Base-by-base conservation (phyloP, 2,888 invertebrate genomes). In the Scotopteryx bipunctaria region DNA sequence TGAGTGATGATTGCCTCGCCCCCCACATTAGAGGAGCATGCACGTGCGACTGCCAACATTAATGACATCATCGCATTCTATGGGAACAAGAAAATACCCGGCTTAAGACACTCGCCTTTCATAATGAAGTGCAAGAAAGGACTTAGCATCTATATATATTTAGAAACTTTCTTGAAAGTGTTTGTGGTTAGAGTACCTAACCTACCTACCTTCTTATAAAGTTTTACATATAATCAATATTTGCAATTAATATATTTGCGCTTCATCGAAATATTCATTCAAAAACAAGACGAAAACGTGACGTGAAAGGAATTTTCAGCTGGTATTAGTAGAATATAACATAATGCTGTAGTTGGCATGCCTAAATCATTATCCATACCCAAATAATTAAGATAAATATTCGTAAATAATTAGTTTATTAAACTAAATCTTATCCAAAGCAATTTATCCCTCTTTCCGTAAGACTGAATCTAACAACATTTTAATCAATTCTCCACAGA, bases 401-500 rank as follows among this genome's bases (percentile, higher is more conserved):
- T 17, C 19, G n/a, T 23, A 17, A 11, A 37, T n/a, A 27, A 40
- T 29, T 44, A 31, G 73, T 82, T 77, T 76, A 44, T 77, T 76
- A 76, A 80, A 72, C 75, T 73, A 75, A 81, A 79, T 83, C 77
- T 75, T 70, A 76, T 74, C 71, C 74, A 61, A 64, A 64, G 71
- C 76, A 77, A 80, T 81, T 76, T 71, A 75, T 72, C 75, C 87
- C 84, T 76, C 77, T 81, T 85, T 86, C 83, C 84, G 78, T 81
- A 73, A 85, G 82, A 83, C 83, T 86, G 85, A 73, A 74, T 77
- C 83, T 86, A 89, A 89, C 88, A 86, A 87, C 85, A 83, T 89
- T 89, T 88, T 88, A 89, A 89, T 89, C 89, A 89, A 89, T 89
- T 89, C 86, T 87, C 83, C 81, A 82, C 88, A 88, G 86, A 83